Evolutionary conservation across 2,113 vertebrate species (phyloP).

Genomic region (Pao palembangensis): DNA sequence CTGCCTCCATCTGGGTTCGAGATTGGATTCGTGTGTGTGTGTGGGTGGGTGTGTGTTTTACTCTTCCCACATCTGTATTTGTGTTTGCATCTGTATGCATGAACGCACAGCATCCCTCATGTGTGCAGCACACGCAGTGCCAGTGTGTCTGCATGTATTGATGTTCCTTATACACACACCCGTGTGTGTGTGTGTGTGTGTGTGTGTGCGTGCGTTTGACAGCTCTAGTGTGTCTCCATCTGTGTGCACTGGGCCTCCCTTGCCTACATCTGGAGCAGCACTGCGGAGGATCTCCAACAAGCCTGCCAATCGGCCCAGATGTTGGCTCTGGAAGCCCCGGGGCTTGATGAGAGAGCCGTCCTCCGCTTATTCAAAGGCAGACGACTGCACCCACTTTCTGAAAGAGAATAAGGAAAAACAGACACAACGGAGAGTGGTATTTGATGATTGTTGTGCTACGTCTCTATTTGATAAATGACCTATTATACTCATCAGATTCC

Average conservation of each 20-base stretch:
- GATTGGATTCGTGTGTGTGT: slow-evolving; percentile 45
- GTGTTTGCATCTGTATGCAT: slow-evolving; percentile 39
- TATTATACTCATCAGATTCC: no score
- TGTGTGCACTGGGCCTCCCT: slow-evolving; percentile 93
- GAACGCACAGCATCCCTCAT: slow-evolving; percentile 27
- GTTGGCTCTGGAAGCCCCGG: slow-evolving; percentile 96
- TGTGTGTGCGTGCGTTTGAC: slow-evolving; percentile 18
- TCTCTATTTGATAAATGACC: neutral
- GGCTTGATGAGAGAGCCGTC: slow-evolving; percentile 94
- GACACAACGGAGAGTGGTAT: slow-evolving; percentile 1
- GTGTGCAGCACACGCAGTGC: slow-evolving; percentile 23
- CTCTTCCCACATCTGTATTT: slow-evolving; percentile 65
- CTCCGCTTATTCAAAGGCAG: slow-evolving; percentile 95
- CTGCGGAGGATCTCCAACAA: slow-evolving; percentile 92
- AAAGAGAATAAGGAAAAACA: slow-evolving; percentile 8
- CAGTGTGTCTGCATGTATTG: slow-evolving; percentile 19
- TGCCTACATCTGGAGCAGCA: slow-evolving; percentile 98
- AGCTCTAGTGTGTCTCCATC: slow-evolving; percentile 84
- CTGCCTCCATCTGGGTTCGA: slow-evolving; percentile 91
- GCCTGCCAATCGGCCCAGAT: slow-evolving; percentile 99
- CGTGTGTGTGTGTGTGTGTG: slow-evolving; percentile 25
- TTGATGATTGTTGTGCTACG: neutral
- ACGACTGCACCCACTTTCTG: slow-evolving; percentile 76
- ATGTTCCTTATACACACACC: slow-evolving; percentile 11
- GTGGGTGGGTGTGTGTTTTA: slow-evolving; percentile 27